Percentiles rank a stretch among this genome's conserved stretches.
Evolutionary conservation across 2,888 invertebrate species (phyloP).

Genomic region (Furcula furcula): DNA sequence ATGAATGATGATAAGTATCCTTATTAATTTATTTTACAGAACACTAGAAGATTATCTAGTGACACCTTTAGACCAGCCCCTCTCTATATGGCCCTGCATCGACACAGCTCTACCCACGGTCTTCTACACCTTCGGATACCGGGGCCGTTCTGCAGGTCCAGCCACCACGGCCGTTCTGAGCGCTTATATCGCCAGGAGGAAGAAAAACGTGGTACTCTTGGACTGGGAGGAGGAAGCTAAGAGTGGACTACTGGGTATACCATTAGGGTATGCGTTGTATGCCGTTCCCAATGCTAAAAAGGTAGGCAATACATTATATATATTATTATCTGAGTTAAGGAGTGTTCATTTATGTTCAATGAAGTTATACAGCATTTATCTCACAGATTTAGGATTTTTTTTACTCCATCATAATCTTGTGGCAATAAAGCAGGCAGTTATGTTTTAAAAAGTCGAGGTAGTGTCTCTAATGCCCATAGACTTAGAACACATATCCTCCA

Average conservation of each 20-base stretch:
- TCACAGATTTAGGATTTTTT: no score
- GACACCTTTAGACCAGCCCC: constrained; percentile 43
- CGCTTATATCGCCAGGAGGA: constrained; percentile 57
- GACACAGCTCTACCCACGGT: constrained; percentile 53
- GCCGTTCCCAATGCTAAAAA: constrained; percentile 65
- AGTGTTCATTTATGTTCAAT: no score
- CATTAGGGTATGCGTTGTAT: constrained; percentile 55
- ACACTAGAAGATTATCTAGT: constrained; percentile 46
- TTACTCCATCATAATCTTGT: no score
- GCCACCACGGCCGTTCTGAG: constrained; percentile 62
- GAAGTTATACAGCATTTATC: no score
- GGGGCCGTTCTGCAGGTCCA: constrained; percentile 54
- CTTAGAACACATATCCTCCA: no score
- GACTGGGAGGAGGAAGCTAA: constrained; percentile 73
- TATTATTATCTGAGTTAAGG: no score
- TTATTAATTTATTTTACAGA: constrained; percentile 41
- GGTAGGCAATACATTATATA: no score
- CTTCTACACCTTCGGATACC: constrained; percentile 69
- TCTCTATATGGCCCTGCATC: constrained; percentile 48
- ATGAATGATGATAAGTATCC: no score
- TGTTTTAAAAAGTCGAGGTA: no score
- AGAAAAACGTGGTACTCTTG: constrained; percentile 63
- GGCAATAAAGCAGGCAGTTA: no score
- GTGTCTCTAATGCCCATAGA: no score
- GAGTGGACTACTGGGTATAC: constrained; percentile 55